phyloP scores from a whole-genome alignment of 2,888 invertebrate species.

The Meloe dianella region DNA sequence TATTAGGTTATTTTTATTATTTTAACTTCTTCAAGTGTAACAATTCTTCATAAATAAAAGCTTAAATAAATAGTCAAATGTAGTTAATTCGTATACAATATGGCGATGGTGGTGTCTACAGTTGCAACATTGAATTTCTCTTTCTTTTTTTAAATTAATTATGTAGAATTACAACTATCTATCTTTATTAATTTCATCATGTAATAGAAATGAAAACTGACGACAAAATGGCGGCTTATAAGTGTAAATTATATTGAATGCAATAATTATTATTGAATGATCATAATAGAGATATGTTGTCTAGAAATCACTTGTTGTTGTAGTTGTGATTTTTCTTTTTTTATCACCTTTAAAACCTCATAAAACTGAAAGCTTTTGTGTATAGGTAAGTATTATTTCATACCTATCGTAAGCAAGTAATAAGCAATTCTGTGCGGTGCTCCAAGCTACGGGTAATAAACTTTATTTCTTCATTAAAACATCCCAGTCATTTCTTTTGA shows the following conservation, averaged over 20 bases:
- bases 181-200: no score
- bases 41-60: no score
- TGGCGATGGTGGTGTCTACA: no score
- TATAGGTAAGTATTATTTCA: slow-evolving; percentile 27
- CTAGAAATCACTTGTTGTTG: not conserved
- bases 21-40: no score
- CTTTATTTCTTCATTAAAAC: slow-evolving; percentile 42
- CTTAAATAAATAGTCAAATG: no score
- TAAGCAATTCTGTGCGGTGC: slow-evolving; percentile 38
- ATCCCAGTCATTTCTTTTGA: slow-evolving; percentile 27
- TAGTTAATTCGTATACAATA: no score
- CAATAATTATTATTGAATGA: not conserved
- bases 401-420: slow-evolving; percentile 31
- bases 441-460: slow-evolving; percentile 37
- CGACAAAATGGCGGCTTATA: not conserved
- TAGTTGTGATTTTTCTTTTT: slow-evolving; percentile 22
- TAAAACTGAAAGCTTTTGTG: slow-evolving; percentile 24
- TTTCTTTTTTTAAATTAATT: no score
- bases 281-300: not conserved
- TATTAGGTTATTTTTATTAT: no score
- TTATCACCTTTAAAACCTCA: slow-evolving; percentile 30
- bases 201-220: no score
- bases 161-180: no score
- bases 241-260: not conserved
- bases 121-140: no score